Evolutionary conservation across 1,140 invertebrate genomes (phyloP).

Genomic region (Saccostrea cuccullata): DNA sequence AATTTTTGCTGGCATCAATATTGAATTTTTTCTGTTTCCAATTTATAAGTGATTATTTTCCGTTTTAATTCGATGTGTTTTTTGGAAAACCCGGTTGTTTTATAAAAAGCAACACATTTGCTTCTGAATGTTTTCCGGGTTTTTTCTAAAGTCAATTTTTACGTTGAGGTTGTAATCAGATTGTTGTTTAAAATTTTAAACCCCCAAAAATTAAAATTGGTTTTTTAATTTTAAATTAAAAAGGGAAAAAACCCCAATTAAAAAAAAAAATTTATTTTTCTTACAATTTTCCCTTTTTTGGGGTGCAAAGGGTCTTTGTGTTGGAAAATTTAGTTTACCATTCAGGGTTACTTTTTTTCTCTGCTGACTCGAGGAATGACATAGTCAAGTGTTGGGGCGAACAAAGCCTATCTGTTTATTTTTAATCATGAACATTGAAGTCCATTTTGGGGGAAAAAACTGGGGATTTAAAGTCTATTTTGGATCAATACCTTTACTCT

Average conservation of each 20-base stretch:
- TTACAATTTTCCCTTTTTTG: conserved; percentile 51
- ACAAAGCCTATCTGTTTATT: conserved; percentile 1
- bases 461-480: conserved; percentile 49
- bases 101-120: conserved; percentile 50
- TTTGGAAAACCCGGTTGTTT: conserved; percentile 53
- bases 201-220: too few relatives aligned
- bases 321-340: conserved; percentile 40
- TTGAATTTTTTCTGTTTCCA: conserved; percentile 33
- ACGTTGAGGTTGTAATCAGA: conserved; percentile 45
- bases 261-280: too few relatives aligned
- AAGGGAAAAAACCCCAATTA: too few relatives aligned
- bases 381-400: conserved; percentile 45
- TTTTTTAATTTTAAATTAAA: too few relatives aligned
- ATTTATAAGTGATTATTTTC: conserved; percentile 17
- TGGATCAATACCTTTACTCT: conserved; percentile 42
- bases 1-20: background rate
- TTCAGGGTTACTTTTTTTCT: conserved; percentile 53
- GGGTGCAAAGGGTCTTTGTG: conserved; percentile 45
- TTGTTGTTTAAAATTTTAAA: conserved; percentile 42
- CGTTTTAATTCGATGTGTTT: conserved; percentile 47
- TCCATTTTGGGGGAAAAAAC: conserved; percentile 45
- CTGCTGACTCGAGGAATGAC: conserved; percentile 47
- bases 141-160: conserved; percentile 50
- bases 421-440: conserved; percentile 41
- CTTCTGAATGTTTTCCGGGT: conserved; percentile 50